These are phyloP conservation scores for Steatornis caripensis DNA, from an alignment of 2,113 vertebrate species.

Conservation along the genomic window DNA sequence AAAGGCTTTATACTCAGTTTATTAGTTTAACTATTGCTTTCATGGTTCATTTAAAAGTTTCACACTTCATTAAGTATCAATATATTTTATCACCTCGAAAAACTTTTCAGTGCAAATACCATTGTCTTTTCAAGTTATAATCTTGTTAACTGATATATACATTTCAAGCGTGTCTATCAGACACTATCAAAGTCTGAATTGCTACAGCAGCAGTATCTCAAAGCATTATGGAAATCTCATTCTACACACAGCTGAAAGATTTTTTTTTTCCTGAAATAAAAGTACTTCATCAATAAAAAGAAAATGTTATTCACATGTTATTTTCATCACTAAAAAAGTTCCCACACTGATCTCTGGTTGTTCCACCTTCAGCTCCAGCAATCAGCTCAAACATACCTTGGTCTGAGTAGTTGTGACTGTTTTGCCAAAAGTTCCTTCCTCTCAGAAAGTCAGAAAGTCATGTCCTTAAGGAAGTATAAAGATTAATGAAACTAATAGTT, in stretches of 20 bases:
- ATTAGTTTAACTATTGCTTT: constrained; percentile 80
- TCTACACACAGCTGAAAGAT: not conserved
- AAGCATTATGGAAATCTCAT: constrained; percentile 46
- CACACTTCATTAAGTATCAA: constrained; percentile 83
- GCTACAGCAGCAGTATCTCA: not conserved
- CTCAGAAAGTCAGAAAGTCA: not conserved
- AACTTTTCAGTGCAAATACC: constrained; percentile 56
- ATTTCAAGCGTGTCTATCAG: constrained; percentile 63
- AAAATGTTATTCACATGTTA: constrained; percentile 25
- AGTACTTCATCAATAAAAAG: not conserved
- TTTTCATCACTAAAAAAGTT: constrained; percentile 2
- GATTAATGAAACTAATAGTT: not conserved
- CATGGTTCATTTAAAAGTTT: constrained; percentile 76
- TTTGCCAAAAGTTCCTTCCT: not conserved
- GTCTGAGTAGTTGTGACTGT: not conserved
- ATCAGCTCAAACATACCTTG: not conserved
- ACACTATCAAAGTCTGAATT: constrained; percentile 29
- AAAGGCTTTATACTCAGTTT: constrained; percentile 81
- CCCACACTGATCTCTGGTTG: not conserved
- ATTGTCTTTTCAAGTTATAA: constrained; percentile 56
- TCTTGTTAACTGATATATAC: constrained; percentile 69
- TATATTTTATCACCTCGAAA: constrained; percentile 70
- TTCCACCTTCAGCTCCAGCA: not conserved
- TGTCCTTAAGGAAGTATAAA: not conserved
- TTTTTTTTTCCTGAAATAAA: not conserved